Conservation (phyloP, 2,797 vertebrate species). For the Peromyscus nudipes region DNA sequence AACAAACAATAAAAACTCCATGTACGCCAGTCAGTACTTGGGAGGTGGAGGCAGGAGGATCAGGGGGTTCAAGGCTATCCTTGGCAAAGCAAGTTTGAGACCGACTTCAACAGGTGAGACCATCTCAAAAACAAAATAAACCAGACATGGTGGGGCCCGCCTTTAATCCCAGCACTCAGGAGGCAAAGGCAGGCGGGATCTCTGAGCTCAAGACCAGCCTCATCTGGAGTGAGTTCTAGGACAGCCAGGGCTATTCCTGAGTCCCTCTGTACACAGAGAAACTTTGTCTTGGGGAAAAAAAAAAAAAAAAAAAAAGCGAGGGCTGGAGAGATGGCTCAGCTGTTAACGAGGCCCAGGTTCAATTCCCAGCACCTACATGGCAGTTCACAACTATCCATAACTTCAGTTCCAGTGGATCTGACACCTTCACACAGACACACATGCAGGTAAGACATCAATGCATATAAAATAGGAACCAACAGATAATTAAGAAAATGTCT, state of each 20-base stretch:
- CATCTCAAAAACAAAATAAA: not conserved
- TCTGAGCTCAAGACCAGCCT: not conserved
- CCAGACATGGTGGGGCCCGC: too few species aligned
- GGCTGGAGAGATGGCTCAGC: not conserved
- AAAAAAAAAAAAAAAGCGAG: not conserved
- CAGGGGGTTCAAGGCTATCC: not conserved
- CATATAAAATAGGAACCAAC: not conserved
- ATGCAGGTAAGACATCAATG: not conserved
- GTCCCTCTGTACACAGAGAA: not conserved
- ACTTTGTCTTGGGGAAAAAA: not conserved
- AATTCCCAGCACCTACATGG: not conserved
- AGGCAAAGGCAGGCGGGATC: not conserved
- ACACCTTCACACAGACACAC: not conserved
- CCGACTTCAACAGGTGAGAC: too few species aligned
- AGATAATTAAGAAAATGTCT: not conserved
- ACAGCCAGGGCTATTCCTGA: not conserved
- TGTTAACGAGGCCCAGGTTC: not conserved
- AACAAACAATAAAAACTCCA: not conserved
- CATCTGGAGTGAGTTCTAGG: not conserved
- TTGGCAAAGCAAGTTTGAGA: not conserved
- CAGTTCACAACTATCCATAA: not conserved
- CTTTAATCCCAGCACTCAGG: not conserved
- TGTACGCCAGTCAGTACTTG: not conserved
- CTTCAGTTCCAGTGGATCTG: not conserved
- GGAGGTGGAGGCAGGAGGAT: not conserved